A percentile compares a stretch with the other conserved stretches of the same genome.
Conservation (phyloP, 2,797 vertebrate genomes). For the Spheniscus humboldti region DNA sequence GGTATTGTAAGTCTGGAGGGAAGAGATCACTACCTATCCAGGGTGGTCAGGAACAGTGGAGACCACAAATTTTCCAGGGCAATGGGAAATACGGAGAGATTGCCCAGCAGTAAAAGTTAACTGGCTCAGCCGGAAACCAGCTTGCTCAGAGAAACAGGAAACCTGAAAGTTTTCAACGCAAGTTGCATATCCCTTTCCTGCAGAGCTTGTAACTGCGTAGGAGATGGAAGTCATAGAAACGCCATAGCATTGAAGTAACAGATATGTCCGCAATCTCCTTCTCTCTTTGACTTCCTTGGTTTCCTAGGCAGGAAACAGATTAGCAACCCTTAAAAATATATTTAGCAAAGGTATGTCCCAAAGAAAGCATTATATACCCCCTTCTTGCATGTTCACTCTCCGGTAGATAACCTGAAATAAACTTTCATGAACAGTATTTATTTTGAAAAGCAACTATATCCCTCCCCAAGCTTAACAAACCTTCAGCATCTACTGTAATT, state of each 20-base stretch:
- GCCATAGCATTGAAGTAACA: neutral
- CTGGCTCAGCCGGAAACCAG: neutral
- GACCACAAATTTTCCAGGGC: neutral
- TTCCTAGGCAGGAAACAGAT: neutral
- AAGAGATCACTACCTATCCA: neutral
- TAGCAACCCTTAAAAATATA: neutral
- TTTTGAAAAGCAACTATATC: neutral
- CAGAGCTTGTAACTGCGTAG: neutral
- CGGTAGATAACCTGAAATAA: neutral
- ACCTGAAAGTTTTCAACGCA: neutral
- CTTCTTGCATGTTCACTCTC: neutral
- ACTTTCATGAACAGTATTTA: neutral
- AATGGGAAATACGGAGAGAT: neutral
- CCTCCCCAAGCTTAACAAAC: neutral
- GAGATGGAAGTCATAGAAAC: conserved; percentile 34
- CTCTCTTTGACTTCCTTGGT: neutral
- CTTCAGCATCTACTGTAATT: neutral
- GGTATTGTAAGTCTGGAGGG: neutral
- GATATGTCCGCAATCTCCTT: neutral
- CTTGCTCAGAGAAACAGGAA: neutral
- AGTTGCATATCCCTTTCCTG: conserved; percentile 5
- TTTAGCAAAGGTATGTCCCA: neutral
- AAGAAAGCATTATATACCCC: neutral
- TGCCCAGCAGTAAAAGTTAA: neutral
- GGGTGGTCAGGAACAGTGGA: neutral